Percentiles rank a stretch among this genome's conserved stretches.
These are phyloP conservation scores for Rhynchonycteris naso DNA, from an alignment of 2,797 vertebrate species.

Conservation along the genomic window DNA sequence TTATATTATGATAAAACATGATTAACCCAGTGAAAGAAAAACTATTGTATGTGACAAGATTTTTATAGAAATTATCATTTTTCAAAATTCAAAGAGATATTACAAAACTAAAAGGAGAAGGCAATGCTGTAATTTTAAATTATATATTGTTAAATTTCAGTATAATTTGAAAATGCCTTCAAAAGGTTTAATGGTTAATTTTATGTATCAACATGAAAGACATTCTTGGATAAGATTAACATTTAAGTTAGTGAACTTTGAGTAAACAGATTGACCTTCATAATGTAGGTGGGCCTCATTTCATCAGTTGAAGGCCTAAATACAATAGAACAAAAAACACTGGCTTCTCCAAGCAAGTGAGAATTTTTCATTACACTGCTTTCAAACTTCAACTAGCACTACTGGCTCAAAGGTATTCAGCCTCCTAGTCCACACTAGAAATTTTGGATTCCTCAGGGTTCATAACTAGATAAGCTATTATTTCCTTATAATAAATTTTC, in stretches of 20 bases:
- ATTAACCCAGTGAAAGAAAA: conserved; percentile 96
- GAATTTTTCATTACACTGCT: not conserved
- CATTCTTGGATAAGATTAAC: not conserved
- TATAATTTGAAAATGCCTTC: conserved; percentile 95
- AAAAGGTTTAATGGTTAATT: conserved; percentile 88
- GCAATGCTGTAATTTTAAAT: conserved; percentile 92
- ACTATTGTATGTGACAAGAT: conserved; percentile 93
- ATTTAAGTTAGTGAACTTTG: not conserved
- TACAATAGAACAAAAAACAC: not conserved
- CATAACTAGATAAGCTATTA: not conserved
- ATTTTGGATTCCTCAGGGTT: not conserved
- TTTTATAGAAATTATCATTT: conserved; percentile 93
- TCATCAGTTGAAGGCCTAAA: not conserved
- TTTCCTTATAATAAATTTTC: not conserved
- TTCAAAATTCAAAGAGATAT: conserved; percentile 92
- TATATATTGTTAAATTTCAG: conserved; percentile 96
- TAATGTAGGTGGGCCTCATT: not conserved
- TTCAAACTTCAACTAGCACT: not conserved
- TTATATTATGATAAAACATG: conserved; percentile 94
- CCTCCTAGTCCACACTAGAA: not conserved
- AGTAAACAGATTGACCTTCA: not conserved
- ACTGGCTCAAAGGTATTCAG: not conserved
- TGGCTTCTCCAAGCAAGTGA: not conserved
- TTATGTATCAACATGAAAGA: not conserved
- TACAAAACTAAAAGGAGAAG: conserved; percentile 92